Percentiles rank a stretch among this genome's conserved stretches.
These are phyloP conservation scores for Todiramphus chloris DNA, from an alignment of 2,113 vertebrate species.

Conservation along the genomic window DNA sequence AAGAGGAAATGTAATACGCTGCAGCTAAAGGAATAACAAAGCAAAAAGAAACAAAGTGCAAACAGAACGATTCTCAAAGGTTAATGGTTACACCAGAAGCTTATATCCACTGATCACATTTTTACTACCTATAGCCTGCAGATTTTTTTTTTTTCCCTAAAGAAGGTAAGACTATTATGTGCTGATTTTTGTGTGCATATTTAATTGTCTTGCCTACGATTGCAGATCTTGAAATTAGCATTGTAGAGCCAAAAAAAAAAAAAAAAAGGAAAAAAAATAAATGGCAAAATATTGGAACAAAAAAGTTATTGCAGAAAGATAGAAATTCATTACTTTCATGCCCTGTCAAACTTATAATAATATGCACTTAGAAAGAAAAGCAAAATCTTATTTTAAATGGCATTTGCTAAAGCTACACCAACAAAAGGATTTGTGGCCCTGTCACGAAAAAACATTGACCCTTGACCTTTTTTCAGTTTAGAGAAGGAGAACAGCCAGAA, in stretches of 20 bases:
- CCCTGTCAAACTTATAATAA: constrained; percentile 53
- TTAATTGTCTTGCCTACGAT: not conserved
- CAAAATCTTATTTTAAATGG: constrained; percentile 73
- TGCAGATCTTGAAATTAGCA: not conserved
- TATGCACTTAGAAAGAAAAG: constrained; percentile 46
- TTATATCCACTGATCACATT: not conserved
- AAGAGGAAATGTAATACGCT: not conserved
- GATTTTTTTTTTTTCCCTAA: not conserved
- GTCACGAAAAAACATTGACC: constrained; percentile 80
- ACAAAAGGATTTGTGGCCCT: constrained; percentile 78
- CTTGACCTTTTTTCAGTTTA: constrained; percentile 80
- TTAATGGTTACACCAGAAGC: not conserved
- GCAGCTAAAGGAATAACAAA: not conserved
- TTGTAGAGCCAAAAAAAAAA: not conserved
- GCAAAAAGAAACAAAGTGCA: constrained; percentile 15
- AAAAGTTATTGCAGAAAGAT: constrained; percentile 22
- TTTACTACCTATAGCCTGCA: not conserved
- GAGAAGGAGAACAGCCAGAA: constrained; percentile 65
- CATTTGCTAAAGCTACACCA: constrained; percentile 60
- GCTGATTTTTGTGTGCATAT: not conserved
- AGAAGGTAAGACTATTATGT: not conserved
- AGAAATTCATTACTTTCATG: constrained; percentile 58
- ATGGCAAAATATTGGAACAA: not conserved
- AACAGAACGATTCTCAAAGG: not conserved
- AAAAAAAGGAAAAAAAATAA: not conserved